These are phyloP conservation scores for Lithobates sylvaticus DNA, from an alignment of 2,797 vertebrate species.

Conservation along the genomic window DNA sequence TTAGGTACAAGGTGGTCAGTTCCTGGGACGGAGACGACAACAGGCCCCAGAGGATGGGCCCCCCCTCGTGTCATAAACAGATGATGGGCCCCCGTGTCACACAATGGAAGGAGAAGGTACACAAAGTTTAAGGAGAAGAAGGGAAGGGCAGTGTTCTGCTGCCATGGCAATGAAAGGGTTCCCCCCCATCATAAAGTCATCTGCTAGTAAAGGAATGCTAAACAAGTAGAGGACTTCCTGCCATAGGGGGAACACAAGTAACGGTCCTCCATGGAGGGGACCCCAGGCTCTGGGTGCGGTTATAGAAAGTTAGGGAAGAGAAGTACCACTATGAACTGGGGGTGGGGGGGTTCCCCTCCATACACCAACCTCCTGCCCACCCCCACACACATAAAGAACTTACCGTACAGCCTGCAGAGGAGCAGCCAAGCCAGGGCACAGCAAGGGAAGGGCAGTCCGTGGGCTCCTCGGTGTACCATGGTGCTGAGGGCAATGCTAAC, in stretches of 20 bases:
- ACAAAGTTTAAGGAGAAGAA: conserved; percentile 28
- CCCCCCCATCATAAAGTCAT: neutral
- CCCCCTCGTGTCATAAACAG: too few species aligned
- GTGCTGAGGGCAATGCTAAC: neutral
- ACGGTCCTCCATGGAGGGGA: neutral
- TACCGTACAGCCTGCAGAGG: conserved; percentile 51
- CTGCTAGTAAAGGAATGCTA: conserved; percentile 19
- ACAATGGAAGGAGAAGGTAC: neutral
- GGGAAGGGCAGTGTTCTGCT: neutral
- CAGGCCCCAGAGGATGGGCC: neutral
- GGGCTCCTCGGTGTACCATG: conserved; percentile 24
- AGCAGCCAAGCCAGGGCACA: conserved; percentile 40
- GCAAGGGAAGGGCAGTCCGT: neutral
- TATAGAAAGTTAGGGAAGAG: conserved; percentile 32
- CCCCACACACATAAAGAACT: conserved; percentile 13
- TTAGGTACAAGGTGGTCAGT: neutral
- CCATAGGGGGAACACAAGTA: neutral
- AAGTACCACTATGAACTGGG: neutral
- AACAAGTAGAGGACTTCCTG: neutral
- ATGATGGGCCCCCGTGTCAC: neutral
- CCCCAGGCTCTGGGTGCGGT: conserved; percentile 24
- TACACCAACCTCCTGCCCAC: conserved; percentile 26
- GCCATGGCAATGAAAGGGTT: neutral
- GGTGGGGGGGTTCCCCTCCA: too few species aligned
- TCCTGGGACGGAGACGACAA: neutral